Percentiles rank a stretch among this genome's conserved stretches.
These are phyloP conservation scores for Uloborus diversus DNA, from an alignment of 1,140 invertebrate species.

Conservation along the genomic window DNA sequence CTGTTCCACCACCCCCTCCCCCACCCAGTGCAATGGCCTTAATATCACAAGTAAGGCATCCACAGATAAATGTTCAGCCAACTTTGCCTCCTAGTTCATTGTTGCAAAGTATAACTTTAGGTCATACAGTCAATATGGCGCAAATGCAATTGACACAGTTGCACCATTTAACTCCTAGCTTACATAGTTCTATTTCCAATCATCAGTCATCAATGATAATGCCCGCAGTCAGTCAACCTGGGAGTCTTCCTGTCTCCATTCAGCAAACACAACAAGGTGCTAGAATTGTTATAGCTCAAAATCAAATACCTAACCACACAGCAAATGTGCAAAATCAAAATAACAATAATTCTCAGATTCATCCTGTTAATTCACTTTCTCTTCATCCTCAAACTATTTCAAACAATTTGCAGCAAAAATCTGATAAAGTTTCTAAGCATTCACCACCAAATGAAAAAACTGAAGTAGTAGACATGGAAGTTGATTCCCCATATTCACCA, in stretches of 20 bases:
- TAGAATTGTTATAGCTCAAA: slow-evolving; percentile 19
- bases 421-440: slow-evolving; percentile 28
- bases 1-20: slow-evolving; percentile 35
- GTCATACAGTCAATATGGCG: not conserved
- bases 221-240: slow-evolving; percentile 4
- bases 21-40: slow-evolving; percentile 32
- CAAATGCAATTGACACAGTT: slow-evolving; percentile 34
- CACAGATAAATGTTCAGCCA: slow-evolving; percentile 14
- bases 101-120: slow-evolving; percentile 22
- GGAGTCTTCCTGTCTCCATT: slow-evolving; percentile 34
- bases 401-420: not conserved
- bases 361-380: not conserved
- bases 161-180: slow-evolving; percentile 28
- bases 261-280: slow-evolving; percentile 18
- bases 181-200: slow-evolving; percentile 15
- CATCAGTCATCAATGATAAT: slow-evolving; percentile 22
- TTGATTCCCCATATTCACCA: slow-evolving; percentile 66
- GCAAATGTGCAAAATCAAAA: slow-evolving; percentile 30
- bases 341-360: not conserved
- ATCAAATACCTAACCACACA: slow-evolving; percentile 17
- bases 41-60: slow-evolving; percentile 32
- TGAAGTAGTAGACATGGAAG: slow-evolving; percentile 73
- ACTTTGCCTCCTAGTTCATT: slow-evolving; percentile 26
- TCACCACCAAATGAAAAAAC: slow-evolving; percentile 61
- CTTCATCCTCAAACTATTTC: not conserved